A percentile compares a stretch with the other conserved stretches of the same genome.
Conservation (phyloP, 2,113 vertebrate genomes). For the Zeus faber region DNA sequence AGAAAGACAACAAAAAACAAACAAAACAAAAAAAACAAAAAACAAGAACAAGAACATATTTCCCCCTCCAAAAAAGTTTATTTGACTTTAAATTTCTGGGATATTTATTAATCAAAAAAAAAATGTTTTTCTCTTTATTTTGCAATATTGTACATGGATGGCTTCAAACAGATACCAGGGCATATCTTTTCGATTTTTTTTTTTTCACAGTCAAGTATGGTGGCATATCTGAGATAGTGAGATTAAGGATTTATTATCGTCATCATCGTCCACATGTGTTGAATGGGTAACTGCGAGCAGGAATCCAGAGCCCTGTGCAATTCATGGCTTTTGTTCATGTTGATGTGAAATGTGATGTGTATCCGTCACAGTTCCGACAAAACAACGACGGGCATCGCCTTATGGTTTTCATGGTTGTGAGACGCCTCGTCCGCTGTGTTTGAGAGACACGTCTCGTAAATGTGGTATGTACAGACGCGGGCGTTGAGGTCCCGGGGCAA, state of each 20-base stretch:
- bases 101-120: constrained; percentile 44
- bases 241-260: no score
- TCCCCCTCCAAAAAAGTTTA: constrained; percentile 33
- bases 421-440: constrained; percentile 27
- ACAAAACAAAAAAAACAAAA: constrained; percentile 33
- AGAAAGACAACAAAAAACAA: not conserved
- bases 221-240: no score
- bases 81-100: constrained; percentile 37
- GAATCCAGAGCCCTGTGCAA: constrained; percentile 36
- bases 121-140: constrained; percentile 37
- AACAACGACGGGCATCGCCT: constrained; percentile 33
- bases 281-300: constrained; percentile 38
- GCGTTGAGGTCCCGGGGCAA: constrained; percentile 46
- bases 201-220: constrained; percentile 39
- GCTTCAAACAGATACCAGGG: constrained; percentile 40
- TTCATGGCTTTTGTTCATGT: constrained; percentile 54
- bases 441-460: constrained; percentile 36
- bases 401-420: constrained; percentile 20
- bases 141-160: constrained; percentile 51
- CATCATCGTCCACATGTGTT: constrained; percentile 34
- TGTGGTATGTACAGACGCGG: constrained; percentile 49
- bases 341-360: constrained; percentile 34
- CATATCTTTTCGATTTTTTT: constrained; percentile 20
- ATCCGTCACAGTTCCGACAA: constrained; percentile 25
- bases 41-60: constrained; percentile 50